Base-by-base conservation (phyloP, 2,888 invertebrate species). In the Rutpela maculata region DNA sequence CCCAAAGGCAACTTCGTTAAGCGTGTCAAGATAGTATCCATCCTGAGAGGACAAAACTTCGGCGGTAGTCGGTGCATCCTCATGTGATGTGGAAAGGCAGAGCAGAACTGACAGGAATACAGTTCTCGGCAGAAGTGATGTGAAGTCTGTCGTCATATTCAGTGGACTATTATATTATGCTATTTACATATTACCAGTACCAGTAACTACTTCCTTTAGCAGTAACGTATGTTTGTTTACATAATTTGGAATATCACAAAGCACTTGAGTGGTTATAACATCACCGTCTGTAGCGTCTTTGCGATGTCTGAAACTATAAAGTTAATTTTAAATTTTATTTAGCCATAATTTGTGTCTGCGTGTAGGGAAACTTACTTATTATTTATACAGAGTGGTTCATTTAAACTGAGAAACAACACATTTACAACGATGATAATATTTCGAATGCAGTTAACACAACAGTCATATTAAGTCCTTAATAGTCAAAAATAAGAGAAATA, bases 11-110 rank as follows among this genome's bases (percentile, higher is more conserved):
- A 80, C 82, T 68, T 85, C 85, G 78, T 85, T 83, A 59, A 87
- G 79, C 18, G 82, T 75, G 82, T 87, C 87, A 59, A 86, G 78
- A 78, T 84, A 86, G 78, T 85, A 87, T 59, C 87, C 87, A 76
- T 87, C 86, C 50, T 84, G 78, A 26, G 79, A 77, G 17, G 63
- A 73, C 55, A 73, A 69, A 22, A 76, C 67, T 75, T 79, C 78
- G 72, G 74, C 78, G 43, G 31, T 73, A 17, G 74, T 56, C 12
- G 59, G 22, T 12, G 55, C 6, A 38, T 77, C 69, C 43, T 78
- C 74, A n/a, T 78, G 72, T 17, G 75, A 72, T 55, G 55, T 62
- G 67, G 74, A 73, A 70, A 77, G 19, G 35, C 60, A 70, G 43
- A 70, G 60, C 18, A 70, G 56, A 12, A 68, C 22, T n/a, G 56